Evolutionary conservation across 2,797 vertebrate genomes (phyloP).

Genomic region (Chaetophractus vellerosus): DNA sequence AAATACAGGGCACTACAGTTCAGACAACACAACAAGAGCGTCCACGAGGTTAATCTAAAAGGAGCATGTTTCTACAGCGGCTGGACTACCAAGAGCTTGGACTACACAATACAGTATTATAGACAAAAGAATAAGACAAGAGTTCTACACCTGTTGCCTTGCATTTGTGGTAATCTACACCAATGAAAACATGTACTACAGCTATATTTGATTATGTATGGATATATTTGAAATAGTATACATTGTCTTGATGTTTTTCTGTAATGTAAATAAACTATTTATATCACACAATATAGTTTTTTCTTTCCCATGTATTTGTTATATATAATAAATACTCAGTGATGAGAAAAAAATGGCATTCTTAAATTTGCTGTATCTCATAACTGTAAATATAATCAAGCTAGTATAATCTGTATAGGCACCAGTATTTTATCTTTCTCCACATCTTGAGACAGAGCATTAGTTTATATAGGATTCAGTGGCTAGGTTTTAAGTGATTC

Average conservation of each 20-base stretch:
- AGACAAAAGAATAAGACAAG: conserved; percentile 92
- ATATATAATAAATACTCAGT: conserved; percentile 94
- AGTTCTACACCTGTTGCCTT: conserved; percentile 99
- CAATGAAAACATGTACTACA: conserved; percentile 98
- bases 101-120: conserved; percentile 92
- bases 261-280: conserved; percentile 99
- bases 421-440: conserved; percentile 85
- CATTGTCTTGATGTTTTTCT: conserved; percentile 99
- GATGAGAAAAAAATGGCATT: conserved; percentile 91
- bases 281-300: conserved; percentile 98
- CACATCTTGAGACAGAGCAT: conserved; percentile 87
- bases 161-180: conserved; percentile 99
- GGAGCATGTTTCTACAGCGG: conserved; percentile 92
- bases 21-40: conserved; percentile 99
- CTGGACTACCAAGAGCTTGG: conserved; percentile 90
- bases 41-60: conserved; percentile 99
- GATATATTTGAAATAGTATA: conserved; percentile 99
- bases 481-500: conserved; percentile 88
- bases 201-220: conserved; percentile 99
- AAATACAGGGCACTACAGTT: conserved; percentile 99
- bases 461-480: conserved; percentile 87
- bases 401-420: conserved; percentile 79
- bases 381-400: conserved; percentile 86
- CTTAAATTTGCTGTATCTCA: conserved; percentile 90
- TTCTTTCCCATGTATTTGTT: conserved; percentile 94